Base-by-base conservation (phyloP, 1,140 invertebrate genomes). In the Heliconius hewitsoni region DNA sequence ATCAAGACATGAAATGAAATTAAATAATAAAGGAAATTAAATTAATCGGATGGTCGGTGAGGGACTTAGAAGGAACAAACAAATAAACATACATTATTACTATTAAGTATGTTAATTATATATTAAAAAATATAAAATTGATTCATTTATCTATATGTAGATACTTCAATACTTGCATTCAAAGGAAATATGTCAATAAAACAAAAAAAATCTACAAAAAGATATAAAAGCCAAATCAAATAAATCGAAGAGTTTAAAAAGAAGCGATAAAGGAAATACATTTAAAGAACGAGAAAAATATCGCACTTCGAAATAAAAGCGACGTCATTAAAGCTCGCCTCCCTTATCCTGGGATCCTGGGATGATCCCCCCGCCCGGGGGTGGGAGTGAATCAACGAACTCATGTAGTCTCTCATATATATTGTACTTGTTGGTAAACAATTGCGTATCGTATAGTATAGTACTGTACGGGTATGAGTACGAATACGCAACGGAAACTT, bases 401-500 rank as follows among this genome's bases (percentile, higher is more conserved):
- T 91, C 91, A 89, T 90, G 86, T 87, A 81, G 85, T 9, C 82
- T 81, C 84, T 87, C 83, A 85, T 87, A 87, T 90, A 87, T 76
- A 86, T 85, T 86, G 83, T 94, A 30, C 60, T 66, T 66, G 92
- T 94, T 94, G 85, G 91, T 94, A 94, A 94, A 94, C 92, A 94
- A 92, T 87, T 90, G 87, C 85, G 89, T 87, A 82, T 86, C 78
- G 83, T 84, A 74, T 46, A 39, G 55, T 57, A 57, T 23, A n/a
- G 55, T 57, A 23, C n/a, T 23, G 60, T 27, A 16, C 3, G n/a
- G n/a, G 42, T 23, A 23, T n/a, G 55, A n/a, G 55, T 60, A 60
- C 19, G 55, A 60, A 60, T 60, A 60, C 60, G 60, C 27, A 66
- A 66, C 60, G 60, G n/a, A 66, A 66, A 66, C 60, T 66, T 66